Base-by-base conservation (phyloP, 2,113 vertebrate genomes). In the Eclectus roratus region DNA sequence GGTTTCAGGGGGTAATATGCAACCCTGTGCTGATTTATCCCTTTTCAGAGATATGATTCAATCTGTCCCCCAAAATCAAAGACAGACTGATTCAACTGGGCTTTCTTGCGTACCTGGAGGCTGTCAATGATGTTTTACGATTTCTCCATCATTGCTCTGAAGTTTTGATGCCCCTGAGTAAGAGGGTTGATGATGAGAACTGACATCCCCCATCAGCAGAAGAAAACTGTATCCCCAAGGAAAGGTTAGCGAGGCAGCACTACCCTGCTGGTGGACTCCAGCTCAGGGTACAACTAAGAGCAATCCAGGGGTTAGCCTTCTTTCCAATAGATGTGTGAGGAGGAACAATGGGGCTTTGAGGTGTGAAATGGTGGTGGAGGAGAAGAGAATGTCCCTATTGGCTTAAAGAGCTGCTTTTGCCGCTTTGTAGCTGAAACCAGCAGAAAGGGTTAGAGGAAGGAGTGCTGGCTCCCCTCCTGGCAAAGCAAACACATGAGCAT, bases 371-470 rank as follows among this genome's bases (percentile, higher is more conserved):
- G 12, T 29, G 58, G 58, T 35, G 17, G 9, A 24, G 29, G 19
- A 85, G 70, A 24, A 64, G 49, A 18, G 31, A 66, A 81, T 7
- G 19, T 68, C 27, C 19, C 11, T 68, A 8, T 6, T 56, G 68
- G 33, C 27, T 77, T 64, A n/a, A 79, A 35, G 29, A 47, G 20
- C 49, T 17, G 35, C 33, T 80, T 29, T 41, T 55, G 56, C 23
- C n/a, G 18, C 35, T 31, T 0, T 0, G 0, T 24, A 81, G 41
- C 53, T 0, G 1, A 74, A 73, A 52, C 9, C 46, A 88, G 64
- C 11, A 25, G 86, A 49, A 80, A n/a, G 37, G 18, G 21, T 3
- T 50, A 44, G 72, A 84, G 68, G 41, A 70, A 70, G 80, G 83
- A 37, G 37, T 17, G 68, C 27, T 66, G 19, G 13, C 29, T 69